Conservation (phyloP, 2,797 vertebrate genomes). For the Carapus acus region DNA sequence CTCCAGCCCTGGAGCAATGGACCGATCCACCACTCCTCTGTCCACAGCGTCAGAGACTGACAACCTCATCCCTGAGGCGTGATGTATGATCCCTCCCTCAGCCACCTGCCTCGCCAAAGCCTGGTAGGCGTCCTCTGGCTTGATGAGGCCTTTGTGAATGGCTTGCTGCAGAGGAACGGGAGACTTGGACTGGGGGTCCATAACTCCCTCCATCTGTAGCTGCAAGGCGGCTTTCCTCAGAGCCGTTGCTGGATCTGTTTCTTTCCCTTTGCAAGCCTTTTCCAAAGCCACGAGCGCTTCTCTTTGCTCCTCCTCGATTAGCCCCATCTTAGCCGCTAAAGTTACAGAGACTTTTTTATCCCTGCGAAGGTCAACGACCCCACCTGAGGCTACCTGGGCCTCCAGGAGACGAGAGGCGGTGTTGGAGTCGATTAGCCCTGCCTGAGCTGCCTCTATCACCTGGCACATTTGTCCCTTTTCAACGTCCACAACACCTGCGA, state of each 20-base stretch:
- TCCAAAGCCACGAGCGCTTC: constrained; percentile 80
- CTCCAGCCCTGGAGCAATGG: constrained; percentile 72
- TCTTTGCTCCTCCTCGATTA: constrained; percentile 75
- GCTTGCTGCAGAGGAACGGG: constrained; percentile 75
- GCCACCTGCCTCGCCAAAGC: constrained; percentile 82
- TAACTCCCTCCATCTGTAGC: constrained; percentile 84
- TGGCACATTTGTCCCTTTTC: constrained; percentile 72
- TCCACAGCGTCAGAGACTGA: constrained; percentile 76
- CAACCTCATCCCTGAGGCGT: constrained; percentile 83
- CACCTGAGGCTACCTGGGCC: constrained; percentile 88
- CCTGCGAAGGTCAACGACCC: constrained; percentile 83
- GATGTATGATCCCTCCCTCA: constrained; percentile 89
- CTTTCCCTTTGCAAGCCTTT: constrained; percentile 84
- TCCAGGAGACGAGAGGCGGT: constrained; percentile 82
- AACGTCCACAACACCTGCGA: constrained; percentile 84
- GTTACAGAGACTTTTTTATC: constrained; percentile 90
- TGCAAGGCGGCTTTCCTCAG: constrained; percentile 80
- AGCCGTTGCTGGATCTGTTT: constrained; percentile 60
- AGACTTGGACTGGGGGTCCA: constrained; percentile 77
- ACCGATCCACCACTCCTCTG: constrained; percentile 74
- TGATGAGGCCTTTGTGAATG: constrained; percentile 75
- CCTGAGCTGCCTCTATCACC: constrained; percentile 77
- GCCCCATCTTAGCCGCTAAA: constrained; percentile 84
- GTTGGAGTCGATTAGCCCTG: constrained; percentile 81
- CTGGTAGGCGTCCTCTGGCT: constrained; percentile 68